A percentile compares a stretch with the other conserved stretches of the same genome.
phyloP scores from a whole-genome alignment of 2,888 invertebrate species.

The Tupiocoris notatus region DNA sequence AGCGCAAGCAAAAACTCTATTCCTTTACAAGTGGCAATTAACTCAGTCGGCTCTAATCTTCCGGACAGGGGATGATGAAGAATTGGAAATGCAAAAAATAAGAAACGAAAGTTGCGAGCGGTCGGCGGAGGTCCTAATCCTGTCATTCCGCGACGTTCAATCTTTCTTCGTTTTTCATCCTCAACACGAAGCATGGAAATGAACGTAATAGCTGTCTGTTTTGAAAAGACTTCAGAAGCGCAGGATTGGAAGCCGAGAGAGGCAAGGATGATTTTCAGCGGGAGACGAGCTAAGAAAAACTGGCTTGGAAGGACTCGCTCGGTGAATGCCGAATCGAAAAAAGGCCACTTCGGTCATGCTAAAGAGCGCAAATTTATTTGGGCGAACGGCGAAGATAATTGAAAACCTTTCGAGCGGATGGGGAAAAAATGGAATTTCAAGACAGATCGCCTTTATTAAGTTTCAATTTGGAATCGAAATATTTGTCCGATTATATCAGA shows the following conservation, averaged over 20 bases:
- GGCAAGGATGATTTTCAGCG: neutral
- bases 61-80: neutral
- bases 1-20: too few relatives aligned
- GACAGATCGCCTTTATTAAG: too few relatives aligned
- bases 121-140: neutral
- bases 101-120: neutral
- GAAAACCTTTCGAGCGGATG: too few relatives aligned
- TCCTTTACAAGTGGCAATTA: too few relatives aligned
- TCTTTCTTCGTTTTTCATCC: neutral
- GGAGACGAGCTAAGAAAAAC: neutral
- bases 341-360: neutral
- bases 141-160: neutral
- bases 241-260: neutral
- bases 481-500: too few relatives aligned
- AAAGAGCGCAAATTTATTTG: neutral
- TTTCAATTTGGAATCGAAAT: too few relatives aligned
- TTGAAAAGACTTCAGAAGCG: neutral
- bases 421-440: too few relatives aligned
- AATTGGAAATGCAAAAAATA: neutral
- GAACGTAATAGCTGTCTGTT: neutral
- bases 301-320: neutral
- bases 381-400: too few relatives aligned
- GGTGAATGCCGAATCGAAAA: neutral
- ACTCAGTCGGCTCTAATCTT: neutral
- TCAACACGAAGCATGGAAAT: neutral